Conservation (phyloP, 2,888 invertebrate species). For the Drosophila yooni region DNA sequence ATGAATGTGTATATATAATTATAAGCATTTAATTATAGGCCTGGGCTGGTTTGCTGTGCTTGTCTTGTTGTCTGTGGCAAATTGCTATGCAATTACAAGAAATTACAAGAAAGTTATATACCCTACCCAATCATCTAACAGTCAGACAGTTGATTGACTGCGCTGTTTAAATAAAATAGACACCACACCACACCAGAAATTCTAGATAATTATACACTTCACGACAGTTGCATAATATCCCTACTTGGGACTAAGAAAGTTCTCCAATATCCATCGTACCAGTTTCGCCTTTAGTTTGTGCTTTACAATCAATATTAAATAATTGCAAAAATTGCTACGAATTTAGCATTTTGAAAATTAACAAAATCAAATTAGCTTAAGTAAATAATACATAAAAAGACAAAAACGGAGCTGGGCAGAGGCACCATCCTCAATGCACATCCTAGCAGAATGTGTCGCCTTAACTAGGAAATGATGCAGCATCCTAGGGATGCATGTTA, state of each 20-base stretch:
- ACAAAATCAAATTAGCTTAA: background rate
- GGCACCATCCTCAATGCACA: too few relatives aligned
- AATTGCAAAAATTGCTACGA: background rate
- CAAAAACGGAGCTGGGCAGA: too few relatives aligned
- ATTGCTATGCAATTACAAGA: conserved; percentile 39
- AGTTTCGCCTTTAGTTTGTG: background rate
- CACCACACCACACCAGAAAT: background rate
- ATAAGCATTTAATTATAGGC: background rate
- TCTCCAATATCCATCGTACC: background rate
- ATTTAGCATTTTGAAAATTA: background rate
- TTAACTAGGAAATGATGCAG: too few relatives aligned
- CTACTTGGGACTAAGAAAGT: background rate
- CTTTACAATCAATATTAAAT: background rate
- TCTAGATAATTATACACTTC: background rate
- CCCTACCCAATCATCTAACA: background rate
- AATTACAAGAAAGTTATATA: conserved; percentile 22
- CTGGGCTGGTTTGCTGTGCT: too few relatives aligned
- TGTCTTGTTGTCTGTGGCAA: background rate
- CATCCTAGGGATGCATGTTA: too few relatives aligned
- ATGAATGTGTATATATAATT: background rate
- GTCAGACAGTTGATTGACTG: background rate
- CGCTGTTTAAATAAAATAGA: background rate
- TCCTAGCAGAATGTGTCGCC: too few relatives aligned
- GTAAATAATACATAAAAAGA: background rate
- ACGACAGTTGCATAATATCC: background rate